Evolutionary conservation across 2,888 invertebrate species (phyloP), one percentile per base, ranked within the genome.

Genomic region (Andricus quercusramuli): DNA sequence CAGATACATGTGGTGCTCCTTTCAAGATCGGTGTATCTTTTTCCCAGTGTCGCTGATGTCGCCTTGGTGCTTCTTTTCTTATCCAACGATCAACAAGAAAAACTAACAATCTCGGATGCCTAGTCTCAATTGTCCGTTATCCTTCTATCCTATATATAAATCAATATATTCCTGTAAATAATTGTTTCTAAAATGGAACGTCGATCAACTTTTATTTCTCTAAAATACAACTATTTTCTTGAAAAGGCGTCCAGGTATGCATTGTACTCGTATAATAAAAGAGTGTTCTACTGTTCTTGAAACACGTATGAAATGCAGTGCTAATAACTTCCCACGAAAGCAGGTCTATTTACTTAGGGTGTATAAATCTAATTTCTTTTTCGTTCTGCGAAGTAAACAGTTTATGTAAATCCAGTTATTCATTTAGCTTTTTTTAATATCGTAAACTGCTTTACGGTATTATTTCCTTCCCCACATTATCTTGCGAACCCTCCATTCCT

Each of bases 1-100:
- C 83, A 83, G 83, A 82, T 83, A 79, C 83, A 80, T 59, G 59
- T 59, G 59, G 59, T 59, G 11, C 59, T 59, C 59, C 59, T 59
- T 59, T 59, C 59, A n/a, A 59, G 59, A 59, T 59, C 22, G n/a
- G 22, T 59, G 59, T 59, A 59, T 59, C 22, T 59, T 59, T 59
- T 59, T 59, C n/a, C 59, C 22, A 22, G n/a, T 56, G 59, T 59
- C 13, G 59, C 59, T n/a, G 59, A 59, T 59, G 59, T 59, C 59
- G 59, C 11, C 59, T 59, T 59, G 22, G 22, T 59, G 22, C n/a
- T 59, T 59, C 59, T 59, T 59, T 59, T 59, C 59, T 59, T 59
- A 59, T 59, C 59, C 59, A 59, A 59, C 13, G 22, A 59, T 59
- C 22, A 59, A 22, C n/a, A 59, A 22, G 22, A 59, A 22, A 59